A percentile compares a stretch with the other conserved stretches of the same genome.
phyloP scores from a whole-genome alignment of 2,888 invertebrate species.

The Rapana venosa region DNA sequence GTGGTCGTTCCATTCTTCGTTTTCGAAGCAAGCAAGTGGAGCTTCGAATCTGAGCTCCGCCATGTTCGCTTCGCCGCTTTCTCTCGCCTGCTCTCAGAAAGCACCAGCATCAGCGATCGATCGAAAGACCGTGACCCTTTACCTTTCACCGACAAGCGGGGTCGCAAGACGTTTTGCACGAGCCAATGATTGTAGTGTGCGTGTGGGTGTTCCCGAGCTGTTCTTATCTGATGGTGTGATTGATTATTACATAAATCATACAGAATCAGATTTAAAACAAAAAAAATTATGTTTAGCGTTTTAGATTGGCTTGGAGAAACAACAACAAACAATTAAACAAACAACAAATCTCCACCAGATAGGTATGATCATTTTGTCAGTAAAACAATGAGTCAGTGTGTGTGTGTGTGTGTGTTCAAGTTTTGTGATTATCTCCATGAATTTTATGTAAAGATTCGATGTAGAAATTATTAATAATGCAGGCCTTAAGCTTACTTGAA shows the following conservation, averaged over 20 bases:
- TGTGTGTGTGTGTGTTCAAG: background rate
- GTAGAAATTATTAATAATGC: too few relatives aligned
- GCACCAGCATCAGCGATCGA: constrained; percentile 3
- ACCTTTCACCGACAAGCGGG: constrained; percentile 34
- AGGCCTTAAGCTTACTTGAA: too few relatives aligned
- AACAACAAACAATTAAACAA: too few relatives aligned
- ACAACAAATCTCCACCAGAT: too few relatives aligned
- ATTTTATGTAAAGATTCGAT: too few relatives aligned
- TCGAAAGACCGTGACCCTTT: constrained; percentile 32
- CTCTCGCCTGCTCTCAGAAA: constrained; percentile 45
- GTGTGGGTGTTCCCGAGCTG: background rate
- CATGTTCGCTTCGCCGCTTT: constrained; percentile 83
- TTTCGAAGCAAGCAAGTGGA: constrained; percentile 95
- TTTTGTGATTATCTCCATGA: too few relatives aligned
- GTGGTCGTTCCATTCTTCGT: constrained; percentile 86
- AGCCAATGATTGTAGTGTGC: background rate
- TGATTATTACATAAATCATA: background rate
- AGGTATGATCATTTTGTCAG: too few relatives aligned
- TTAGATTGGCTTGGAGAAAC: too few relatives aligned
- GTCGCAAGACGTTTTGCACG: background rate
- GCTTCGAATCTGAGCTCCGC: constrained; percentile 99
- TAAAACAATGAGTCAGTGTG: background rate
- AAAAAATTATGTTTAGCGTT: background rate
- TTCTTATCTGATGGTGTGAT: background rate
- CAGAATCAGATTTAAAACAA: background rate